Conservation (phyloP, 2,113 vertebrate genomes). For the Callithrix jacchus region DNA sequence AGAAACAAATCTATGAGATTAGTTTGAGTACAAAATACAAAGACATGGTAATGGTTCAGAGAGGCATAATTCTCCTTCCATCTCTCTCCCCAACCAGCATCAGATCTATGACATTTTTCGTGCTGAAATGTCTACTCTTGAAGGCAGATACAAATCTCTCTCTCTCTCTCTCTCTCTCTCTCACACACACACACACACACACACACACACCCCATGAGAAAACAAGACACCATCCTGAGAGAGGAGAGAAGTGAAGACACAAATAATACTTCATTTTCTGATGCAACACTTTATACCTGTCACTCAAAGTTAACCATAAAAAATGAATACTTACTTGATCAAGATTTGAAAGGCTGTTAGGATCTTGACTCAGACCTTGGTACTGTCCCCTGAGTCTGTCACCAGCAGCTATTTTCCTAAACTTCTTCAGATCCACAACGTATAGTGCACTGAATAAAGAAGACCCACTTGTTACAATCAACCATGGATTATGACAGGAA, state of each 20-base stretch:
- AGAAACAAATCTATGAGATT: not conserved
- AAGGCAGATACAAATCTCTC: not conserved
- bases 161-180: not conserved
- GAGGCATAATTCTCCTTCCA: not conserved
- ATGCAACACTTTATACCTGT: not conserved
- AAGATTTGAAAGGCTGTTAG: slow-evolving; percentile 98
- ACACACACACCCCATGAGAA: not conserved
- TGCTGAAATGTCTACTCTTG: not conserved
- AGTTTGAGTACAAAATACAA: not conserved
- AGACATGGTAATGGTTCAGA: not conserved
- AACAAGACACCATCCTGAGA: not conserved
- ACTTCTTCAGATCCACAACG: slow-evolving; percentile 98
- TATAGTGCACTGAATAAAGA: slow-evolving; percentile 91
- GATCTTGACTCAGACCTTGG: slow-evolving; percentile 98
- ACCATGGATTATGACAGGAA: not conserved
- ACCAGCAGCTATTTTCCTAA: slow-evolving; percentile 97
- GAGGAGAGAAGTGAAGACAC: not conserved
- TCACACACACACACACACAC: too few species aligned
- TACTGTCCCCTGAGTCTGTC: slow-evolving; percentile 97
- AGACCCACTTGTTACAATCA: slow-evolving; percentile 54
- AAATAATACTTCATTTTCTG: not conserved
- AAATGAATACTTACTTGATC: slow-evolving; percentile 90
- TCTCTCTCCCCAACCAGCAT: not conserved
- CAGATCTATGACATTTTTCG: not conserved
- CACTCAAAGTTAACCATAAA: not conserved